Evolutionary conservation across 2,797 vertebrate species (phyloP), one percentile per base, ranked within the genome.

Genomic region (Mormyrops attenuatus): DNA sequence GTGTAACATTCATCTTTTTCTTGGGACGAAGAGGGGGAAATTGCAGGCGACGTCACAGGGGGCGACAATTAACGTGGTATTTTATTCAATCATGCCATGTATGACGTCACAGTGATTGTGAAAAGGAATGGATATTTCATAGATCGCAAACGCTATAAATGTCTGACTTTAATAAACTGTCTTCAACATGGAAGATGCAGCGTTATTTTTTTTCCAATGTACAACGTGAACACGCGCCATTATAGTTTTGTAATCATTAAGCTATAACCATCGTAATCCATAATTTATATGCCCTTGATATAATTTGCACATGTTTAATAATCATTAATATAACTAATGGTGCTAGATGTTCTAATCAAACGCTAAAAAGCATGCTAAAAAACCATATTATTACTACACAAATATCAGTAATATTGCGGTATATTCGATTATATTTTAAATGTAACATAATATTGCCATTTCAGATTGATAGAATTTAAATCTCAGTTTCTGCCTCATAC

Each of bases 71-170:
- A 89, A 53, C 60, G 57, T 17, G 50, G 50, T 73, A 15, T 49
- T 49, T 47, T 38, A 38, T 87, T 90, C 82, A 89, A 90, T 89
- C 60, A 44, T 15, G 38, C 73, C 8, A 20, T 77, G 11, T 60
- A 22, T 90, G 90, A 90, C 88, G 90, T 90, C 90, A 90, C 82
- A 7, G 41, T 5, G 57, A 50, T 20, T 41, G 57, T 47, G 57
- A 47, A 41, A 66, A 22, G 52, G 17, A 87, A 17, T 57, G 53
- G 30, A 38, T 38, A 55, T 90, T 88, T 77, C 44, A 57, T 49
- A 63, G 22, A 44, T 63, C 22, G 44, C 38, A 7, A n/a, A 38
- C 63, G 55, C 63, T 85, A 60, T 55, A 57, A 41, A 41, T 86
- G 22, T 85, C 53, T 44, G 9, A 82, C 50, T 89, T 26, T 4